Base-by-base conservation (phyloP, 2,113 vertebrate species). In the Sclerurus mexicanus region DNA sequence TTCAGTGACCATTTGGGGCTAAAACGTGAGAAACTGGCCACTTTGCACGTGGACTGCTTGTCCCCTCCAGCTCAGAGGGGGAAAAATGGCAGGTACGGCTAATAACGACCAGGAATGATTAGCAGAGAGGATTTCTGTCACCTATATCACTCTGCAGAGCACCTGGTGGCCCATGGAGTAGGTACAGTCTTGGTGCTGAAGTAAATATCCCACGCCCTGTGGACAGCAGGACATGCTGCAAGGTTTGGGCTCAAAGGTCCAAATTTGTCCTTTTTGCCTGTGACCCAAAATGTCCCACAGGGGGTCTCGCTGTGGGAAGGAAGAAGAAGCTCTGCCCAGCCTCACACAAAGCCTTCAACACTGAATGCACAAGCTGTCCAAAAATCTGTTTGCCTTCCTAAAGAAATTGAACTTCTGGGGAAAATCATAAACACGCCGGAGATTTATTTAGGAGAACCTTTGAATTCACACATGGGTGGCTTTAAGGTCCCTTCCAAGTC, bases 281-380 rank as follows among this genome's bases (percentile, higher is more conserved):
- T 14, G 14, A 15, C 49, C 28, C 28, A 40, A 31, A 46, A 35
- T 1, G 14, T 25, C 28, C 33, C 7, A 0, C 31, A 35, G 2
- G 3, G 23, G 12, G 10, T 50, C 25, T 56, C 8, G 1, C 40
- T 16, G 40, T 9, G 13, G 31, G 35, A 40, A 55, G 47, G 62
- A 68, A 85, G 74, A 40, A 22, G 39, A 72, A 47, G 56, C 35
- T 83, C 52, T 80, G 44, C 62, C 67, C 75, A 52, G 25, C 23
- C 21, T 5, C 42, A 33, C 53, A 17, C 27, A 49, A 40, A 88
- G 4, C 23, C 33, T 69, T 39, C 49, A 60, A 0, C 15, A 1
- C 28, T 18, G 56, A 53, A 37, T 1, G 24, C 14, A 19, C 24
- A 7, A 52, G 24, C 50, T 58, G 31, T 12, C 28, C 66, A 52